A percentile compares a stretch with the other conserved stretches of the same genome.
phyloP scores from a whole-genome alignment of 2,888 invertebrate genomes.

The Acanthosepion pharaonis region DNA sequence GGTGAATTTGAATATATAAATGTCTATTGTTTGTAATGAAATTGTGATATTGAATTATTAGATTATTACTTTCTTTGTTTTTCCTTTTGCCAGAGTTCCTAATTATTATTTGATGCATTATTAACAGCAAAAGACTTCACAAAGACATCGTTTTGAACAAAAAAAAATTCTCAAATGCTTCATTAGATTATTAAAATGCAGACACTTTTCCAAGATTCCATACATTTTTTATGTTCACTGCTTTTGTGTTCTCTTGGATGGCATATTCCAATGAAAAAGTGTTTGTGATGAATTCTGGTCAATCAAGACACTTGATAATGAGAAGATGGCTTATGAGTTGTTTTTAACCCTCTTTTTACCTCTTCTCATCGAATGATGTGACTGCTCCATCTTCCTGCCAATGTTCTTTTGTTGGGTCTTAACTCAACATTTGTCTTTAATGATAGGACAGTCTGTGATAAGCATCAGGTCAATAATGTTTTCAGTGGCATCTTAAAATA shows the following conservation, averaged over 20 bases:
- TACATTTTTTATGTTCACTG: background rate
- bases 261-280: constrained; percentile 18
- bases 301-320: background rate
- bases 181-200: background rate
- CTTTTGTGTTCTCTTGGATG: constrained; percentile 9
- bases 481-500: constrained; percentile 20
- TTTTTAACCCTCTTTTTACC: background rate
- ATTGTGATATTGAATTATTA: no score
- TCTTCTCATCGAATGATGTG: background rate
- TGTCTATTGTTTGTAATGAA: no score
- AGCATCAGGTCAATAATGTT: constrained; percentile 33
- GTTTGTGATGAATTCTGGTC: constrained; percentile 24
- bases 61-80: no score
- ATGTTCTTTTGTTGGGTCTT: constrained; percentile 33
- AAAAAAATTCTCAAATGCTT: background rate
- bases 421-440: background rate
- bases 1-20: no score
- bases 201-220: background rate
- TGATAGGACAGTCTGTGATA: constrained; percentile 3
- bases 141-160: background rate
- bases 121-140: no score
- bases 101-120: no score
- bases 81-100: no score
- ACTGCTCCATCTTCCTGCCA: constrained; percentile 15
- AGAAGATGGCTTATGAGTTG: background rate